Evolutionary conservation across 2,797 vertebrate species (phyloP).

Genomic region (Leucoraja ocellata): DNA sequence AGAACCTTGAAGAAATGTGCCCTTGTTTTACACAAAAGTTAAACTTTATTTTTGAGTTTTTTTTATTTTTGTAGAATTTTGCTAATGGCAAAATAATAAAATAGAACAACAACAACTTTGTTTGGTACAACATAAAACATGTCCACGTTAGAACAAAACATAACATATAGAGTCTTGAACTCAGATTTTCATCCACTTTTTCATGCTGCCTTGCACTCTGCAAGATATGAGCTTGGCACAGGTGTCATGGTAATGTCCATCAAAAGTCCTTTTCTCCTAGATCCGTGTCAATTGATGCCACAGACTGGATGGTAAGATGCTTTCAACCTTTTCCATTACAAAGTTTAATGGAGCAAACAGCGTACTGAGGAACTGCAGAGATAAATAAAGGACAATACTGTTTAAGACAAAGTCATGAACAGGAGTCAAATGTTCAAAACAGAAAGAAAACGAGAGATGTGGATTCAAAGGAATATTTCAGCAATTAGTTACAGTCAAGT

Average conservation of each 20-base stretch:
- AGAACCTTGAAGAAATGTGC: neutral
- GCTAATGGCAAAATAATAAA: conserved; percentile 73
- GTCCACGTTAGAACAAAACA: conserved; percentile 74
- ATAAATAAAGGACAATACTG: conserved; percentile 40
- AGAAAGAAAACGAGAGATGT: neutral
- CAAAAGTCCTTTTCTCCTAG: conserved; percentile 57
- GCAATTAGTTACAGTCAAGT: neutral
- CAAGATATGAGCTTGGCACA: conserved; percentile 63
- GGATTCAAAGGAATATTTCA: neutral
- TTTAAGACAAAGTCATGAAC: neutral
- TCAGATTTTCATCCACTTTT: conserved; percentile 62
- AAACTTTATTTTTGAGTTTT: conserved; percentile 73
- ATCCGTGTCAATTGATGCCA: conserved; percentile 98
- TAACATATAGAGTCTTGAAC: conserved; percentile 58
- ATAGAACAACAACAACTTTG: conserved; percentile 72
- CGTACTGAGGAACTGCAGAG: conserved; percentile 88
- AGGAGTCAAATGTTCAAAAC: neutral
- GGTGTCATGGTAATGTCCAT: conserved; percentile 49
- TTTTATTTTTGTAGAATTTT: conserved; percentile 53
- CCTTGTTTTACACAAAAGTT: conserved; percentile 81
- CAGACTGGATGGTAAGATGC: conserved; percentile 91
- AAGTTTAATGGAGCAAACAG: conserved; percentile 96
- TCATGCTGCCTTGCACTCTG: conserved; percentile 66
- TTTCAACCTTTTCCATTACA: conserved; percentile 98
- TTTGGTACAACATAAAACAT: conserved; percentile 84